Conservation (phyloP, 2,113 vertebrate species). For the Pantherophis guttatus region DNA sequence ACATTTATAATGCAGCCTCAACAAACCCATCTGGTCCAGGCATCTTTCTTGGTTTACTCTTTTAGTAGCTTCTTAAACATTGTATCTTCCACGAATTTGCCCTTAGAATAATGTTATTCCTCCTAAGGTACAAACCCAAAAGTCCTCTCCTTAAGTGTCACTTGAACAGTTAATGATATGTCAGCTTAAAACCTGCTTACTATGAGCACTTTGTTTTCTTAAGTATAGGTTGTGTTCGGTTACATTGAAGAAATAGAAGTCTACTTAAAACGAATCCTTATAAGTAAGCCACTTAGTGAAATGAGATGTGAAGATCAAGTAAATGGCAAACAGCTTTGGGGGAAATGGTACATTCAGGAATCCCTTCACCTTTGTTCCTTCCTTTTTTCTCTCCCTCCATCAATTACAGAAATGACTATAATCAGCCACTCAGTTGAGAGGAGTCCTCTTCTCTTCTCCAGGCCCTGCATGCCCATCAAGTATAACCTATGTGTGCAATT, state of each 20-base stretch:
- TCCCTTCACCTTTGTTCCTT: too few species aligned
- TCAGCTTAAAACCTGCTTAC: not conserved
- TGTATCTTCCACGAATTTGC: not conserved
- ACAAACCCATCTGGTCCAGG: not conserved
- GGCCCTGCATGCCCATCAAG: not conserved
- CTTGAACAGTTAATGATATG: not conserved
- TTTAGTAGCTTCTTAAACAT: not conserved
- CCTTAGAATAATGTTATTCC: not conserved
- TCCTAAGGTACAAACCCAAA: not conserved
- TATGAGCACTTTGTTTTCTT: not conserved
- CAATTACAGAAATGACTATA: not conserved
- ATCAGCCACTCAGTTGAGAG: not conserved
- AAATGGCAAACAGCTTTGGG: not conserved
- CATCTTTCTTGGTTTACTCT: not conserved
- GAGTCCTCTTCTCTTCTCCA: not conserved
- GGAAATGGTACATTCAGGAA: not conserved
- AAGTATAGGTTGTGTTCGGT: not conserved
- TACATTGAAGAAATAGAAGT: not conserved
- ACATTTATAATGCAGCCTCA: not conserved
- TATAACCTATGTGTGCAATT: not conserved
- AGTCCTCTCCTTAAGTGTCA: not conserved
- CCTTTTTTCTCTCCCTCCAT: too few species aligned
- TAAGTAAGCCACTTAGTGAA: not conserved
- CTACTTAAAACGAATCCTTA: not conserved
- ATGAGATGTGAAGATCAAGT: not conserved